Evolutionary conservation across 2,113 vertebrate genomes (phyloP), one percentile per base, ranked within the genome.

Genomic region (Caloenas nicobarica): DNA sequence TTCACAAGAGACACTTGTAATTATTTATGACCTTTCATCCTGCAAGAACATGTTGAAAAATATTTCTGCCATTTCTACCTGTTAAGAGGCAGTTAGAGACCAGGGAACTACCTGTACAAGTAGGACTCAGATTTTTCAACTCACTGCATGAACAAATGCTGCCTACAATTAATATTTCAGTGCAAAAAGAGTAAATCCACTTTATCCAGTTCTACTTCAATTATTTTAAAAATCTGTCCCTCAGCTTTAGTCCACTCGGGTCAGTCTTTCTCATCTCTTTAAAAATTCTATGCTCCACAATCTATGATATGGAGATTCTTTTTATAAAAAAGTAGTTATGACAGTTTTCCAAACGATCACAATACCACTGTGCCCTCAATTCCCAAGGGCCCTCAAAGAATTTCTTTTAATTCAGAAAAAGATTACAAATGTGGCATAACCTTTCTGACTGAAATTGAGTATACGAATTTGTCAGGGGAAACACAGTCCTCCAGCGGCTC

Each of bases 341-440:
- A 9, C 60, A 91, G 56, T 89, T 97, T 97, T 81, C 80, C 85
- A 93, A 91, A 78, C 1, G 15, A 81, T 90, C 84, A 72, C 46
- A 93, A 61, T 83, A 84, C 65, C 40, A 58, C 69, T 2, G 2
- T 93, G 76, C 71, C 42, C 81, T 96, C 84, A 85, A 53, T 91
- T 94, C 90, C 70, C 69, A 78, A 91, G 46, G 57, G 58, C 16
- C 29, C 28, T 91, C 72, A 42, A 81, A 78, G 60, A 97, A 88
- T 87, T 78, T 87, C 8, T 86, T 76, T 85, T 86, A 79, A 91
- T 94, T 95, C 60, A 91, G 66, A 87, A 95, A 74, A 36, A 79
- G 71, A 90, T 80, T 93, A 92, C 53, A 58, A 69, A 81, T 0
- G 1, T 50, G 38, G 53, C 50, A 88, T 66, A 83, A 85, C 96